Percentiles rank a stretch among this genome's conserved stretches.
These are phyloP conservation scores for Zygaena filipendulae DNA, from an alignment of 2,888 invertebrate genomes.

Conservation along the genomic window DNA sequence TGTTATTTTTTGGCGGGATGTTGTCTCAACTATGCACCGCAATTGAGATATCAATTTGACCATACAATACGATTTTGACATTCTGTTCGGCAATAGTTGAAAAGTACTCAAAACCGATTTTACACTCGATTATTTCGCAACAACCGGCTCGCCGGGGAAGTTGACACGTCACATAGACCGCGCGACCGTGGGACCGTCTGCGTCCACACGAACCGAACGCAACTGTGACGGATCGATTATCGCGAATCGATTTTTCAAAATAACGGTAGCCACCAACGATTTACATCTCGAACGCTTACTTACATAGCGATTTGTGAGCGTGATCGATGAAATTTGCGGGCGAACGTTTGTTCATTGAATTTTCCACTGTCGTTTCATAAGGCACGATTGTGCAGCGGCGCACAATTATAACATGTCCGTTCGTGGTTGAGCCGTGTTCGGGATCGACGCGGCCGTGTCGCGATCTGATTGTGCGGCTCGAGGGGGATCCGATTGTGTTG, in stretches of 20 bases:
- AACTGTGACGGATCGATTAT: slow-evolving; percentile 59
- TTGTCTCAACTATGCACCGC: neutral
- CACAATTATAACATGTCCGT: slow-evolving; percentile 33
- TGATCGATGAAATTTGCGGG: slow-evolving; percentile 63
- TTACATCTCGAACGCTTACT: slow-evolving; percentile 62
- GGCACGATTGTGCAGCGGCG: slow-evolving; percentile 45
- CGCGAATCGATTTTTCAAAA: slow-evolving; percentile 60
- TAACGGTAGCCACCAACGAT: slow-evolving; percentile 60
- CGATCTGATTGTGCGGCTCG: slow-evolving; percentile 19
- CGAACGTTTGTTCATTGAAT: slow-evolving; percentile 58
- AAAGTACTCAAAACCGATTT: slow-evolving; percentile 47
- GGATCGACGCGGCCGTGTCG: slow-evolving; percentile 16
- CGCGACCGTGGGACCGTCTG: slow-evolving; percentile 51
- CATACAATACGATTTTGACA: slow-evolving; percentile 25
- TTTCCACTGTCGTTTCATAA: slow-evolving; percentile 64
- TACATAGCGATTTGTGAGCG: slow-evolving; percentile 60
- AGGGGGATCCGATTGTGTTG: slow-evolving; percentile 28
- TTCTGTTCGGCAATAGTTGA: slow-evolving; percentile 32
- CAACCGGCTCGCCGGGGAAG: slow-evolving; percentile 19
- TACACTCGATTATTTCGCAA: slow-evolving; percentile 40
- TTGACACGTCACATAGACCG: slow-evolving; percentile 1
- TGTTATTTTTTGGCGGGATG: too few species aligned
- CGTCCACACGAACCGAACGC: slow-evolving; percentile 49
- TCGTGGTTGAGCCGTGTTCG: slow-evolving; percentile 26
- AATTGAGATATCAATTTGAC: slow-evolving; percentile 4